Evolutionary conservation across 2,113 vertebrate genomes (phyloP).

Genomic region (Myotis davidii): DNA sequence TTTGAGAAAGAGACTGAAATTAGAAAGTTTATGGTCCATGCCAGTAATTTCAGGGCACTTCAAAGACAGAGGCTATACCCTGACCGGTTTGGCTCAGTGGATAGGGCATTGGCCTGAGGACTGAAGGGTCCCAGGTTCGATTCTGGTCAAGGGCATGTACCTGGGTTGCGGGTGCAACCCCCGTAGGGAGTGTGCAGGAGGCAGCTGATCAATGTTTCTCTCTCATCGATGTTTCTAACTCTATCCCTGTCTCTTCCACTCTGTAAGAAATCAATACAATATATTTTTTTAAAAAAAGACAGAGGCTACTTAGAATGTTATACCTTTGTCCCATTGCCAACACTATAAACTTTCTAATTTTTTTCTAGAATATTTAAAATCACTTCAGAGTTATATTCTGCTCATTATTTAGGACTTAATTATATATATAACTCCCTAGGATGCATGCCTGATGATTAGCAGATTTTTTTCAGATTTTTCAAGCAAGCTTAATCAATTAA

Average conservation of each 20-base stretch:
- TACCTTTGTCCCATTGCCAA: background rate
- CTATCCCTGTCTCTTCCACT: too few relatives aligned
- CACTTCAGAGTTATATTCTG: background rate
- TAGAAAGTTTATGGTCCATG: background rate
- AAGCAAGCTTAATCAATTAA: background rate
- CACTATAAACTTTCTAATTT: background rate
- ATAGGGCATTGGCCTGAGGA: too few relatives aligned
- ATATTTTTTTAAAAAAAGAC: background rate
- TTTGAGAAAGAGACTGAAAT: background rate
- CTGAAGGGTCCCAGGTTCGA: too few relatives aligned
- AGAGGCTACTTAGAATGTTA: background rate
- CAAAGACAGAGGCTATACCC: background rate
- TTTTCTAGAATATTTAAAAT: slow-evolving; percentile 42
- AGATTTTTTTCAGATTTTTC: background rate
- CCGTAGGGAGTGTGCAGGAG: too few relatives aligned
- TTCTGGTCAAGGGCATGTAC: too few relatives aligned
- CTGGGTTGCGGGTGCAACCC: too few relatives aligned
- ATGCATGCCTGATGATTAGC: background rate
- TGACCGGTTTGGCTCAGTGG: too few relatives aligned
- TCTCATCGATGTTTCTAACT: too few relatives aligned
- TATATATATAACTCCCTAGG: background rate
- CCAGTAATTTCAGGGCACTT: background rate
- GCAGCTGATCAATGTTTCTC: too few relatives aligned
- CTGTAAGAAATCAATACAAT: too few relatives aligned
- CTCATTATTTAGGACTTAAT: slow-evolving; percentile 5